phyloP scores from a whole-genome alignment of 2,113 vertebrate species.

The Forbesichthys papilliferus region DNA sequence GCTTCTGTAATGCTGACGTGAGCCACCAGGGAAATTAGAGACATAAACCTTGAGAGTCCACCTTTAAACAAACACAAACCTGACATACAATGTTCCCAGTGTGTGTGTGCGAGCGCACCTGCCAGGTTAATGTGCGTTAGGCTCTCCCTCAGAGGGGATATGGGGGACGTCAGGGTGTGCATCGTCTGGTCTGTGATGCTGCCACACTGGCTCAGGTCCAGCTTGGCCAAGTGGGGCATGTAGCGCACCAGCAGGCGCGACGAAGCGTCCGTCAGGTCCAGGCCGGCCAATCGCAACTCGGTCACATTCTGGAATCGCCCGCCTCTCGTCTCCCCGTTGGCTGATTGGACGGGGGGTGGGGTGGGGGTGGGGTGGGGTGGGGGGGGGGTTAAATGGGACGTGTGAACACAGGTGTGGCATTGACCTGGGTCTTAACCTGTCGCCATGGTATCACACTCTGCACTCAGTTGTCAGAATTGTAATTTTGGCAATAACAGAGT shows the following conservation, averaged over 20 bases:
- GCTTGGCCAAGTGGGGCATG: conserved; percentile 80
- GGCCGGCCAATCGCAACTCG: conserved; percentile 84
- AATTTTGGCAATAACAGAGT: no score
- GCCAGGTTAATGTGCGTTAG: conserved; percentile 84
- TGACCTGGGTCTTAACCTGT: no score
- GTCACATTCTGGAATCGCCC: conserved; percentile 86
- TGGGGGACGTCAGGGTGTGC: conserved; percentile 81
- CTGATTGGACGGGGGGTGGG: conserved; percentile 60
- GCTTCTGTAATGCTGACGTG: no score
- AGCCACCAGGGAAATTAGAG: no score
- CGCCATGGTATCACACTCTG: no score
- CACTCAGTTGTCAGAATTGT: no score
- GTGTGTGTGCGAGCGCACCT: conserved; percentile 53
- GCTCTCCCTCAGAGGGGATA: conserved; percentile 83
- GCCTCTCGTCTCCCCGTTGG: conserved; percentile 79
- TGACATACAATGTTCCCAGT: no score
- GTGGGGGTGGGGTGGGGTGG: no score
- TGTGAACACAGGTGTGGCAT: no score
- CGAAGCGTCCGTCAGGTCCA: conserved; percentile 84
- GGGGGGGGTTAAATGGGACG: background rate
- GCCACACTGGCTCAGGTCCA: conserved; percentile 87
- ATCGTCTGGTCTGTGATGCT: conserved; percentile 84
- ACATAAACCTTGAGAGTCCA: no score
- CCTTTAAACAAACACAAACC: no score
- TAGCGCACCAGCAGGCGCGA: conserved; percentile 83